phyloP scores from a whole-genome alignment of 2,888 invertebrate species.

The Proisotoma minuta region DNA sequence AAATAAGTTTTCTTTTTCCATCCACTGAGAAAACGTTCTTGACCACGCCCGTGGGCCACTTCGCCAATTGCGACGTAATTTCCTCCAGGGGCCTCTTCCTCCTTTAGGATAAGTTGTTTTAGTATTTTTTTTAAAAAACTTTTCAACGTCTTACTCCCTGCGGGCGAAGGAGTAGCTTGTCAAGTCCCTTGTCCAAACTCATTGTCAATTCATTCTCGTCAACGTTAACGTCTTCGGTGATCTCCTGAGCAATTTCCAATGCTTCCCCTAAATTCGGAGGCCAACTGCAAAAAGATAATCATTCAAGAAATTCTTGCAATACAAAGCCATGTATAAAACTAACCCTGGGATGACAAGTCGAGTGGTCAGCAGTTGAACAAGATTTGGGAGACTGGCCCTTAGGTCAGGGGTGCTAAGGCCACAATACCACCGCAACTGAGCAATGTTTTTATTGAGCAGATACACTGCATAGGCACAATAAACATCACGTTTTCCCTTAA shows the following conservation, averaged over 20 bases:
- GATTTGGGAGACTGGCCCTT: conserved; percentile 69
- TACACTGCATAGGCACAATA: conserved; percentile 86
- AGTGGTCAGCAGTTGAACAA: conserved; percentile 58
- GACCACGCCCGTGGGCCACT: conserved; percentile 40
- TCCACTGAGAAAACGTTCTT: conserved; percentile 42
- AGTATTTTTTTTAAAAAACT: background rate
- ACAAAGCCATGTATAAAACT: background rate
- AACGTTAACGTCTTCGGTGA: conserved; percentile 44
- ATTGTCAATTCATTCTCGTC: conserved; percentile 38
- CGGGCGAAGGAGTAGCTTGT: conserved; percentile 26
- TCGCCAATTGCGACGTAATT: conserved; percentile 42
- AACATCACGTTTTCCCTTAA: conserved; percentile 65
- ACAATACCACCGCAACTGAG: conserved; percentile 76
- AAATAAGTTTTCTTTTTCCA: conserved; percentile 44
- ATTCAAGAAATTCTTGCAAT: background rate
- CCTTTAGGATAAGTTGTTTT: no score
- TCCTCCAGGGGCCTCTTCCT: conserved; percentile 27
- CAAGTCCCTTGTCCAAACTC: conserved; percentile 45
- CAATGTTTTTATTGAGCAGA: conserved; percentile 88
- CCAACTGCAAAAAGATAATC: conserved; percentile 31
- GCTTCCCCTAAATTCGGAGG: conserved; percentile 41
- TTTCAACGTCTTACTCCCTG: background rate
- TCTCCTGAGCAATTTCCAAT: conserved; percentile 45
- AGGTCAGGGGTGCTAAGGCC: conserved; percentile 69
- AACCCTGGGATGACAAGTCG: conserved; percentile 46